Conservation (phyloP, 1,140 invertebrate genomes). For the Hylaeus anthracinus region DNA sequence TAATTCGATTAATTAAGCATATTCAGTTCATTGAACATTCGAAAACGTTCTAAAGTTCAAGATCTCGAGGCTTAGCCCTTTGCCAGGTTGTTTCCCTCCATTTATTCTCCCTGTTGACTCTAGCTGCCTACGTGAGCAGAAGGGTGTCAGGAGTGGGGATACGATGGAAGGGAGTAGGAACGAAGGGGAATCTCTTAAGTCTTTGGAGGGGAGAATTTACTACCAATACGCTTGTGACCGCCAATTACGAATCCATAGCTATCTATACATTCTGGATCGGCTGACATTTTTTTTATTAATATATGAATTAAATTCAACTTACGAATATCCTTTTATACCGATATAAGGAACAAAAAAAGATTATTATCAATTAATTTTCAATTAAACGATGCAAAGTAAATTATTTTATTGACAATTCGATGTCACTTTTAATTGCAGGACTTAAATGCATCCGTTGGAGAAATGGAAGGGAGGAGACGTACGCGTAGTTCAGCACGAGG, state of each 20-base stretch:
- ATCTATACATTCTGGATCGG: background rate
- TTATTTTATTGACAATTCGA: too few relatives aligned
- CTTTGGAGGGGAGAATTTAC: constrained; percentile 27
- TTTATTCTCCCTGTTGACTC: constrained; percentile 67
- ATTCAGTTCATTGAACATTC: constrained; percentile 2
- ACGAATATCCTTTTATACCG: too few relatives aligned
- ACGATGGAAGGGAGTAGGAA: background rate
- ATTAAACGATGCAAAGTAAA: too few relatives aligned
- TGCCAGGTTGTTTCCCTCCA: constrained; percentile 54
- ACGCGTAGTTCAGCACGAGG: constrained; percentile 80
- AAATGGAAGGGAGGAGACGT: constrained; percentile 79
- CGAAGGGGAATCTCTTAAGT: constrained; percentile 2
- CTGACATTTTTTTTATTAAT: constrained; percentile 12
- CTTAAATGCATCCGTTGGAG: constrained; percentile 73
- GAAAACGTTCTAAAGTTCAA: constrained; percentile 30
- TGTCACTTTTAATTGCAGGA: constrained; percentile 62
- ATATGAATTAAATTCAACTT: background rate
- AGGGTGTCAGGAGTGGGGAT: constrained; percentile 38
- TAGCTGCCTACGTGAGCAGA: constrained; percentile 51
- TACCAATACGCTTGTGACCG: constrained; percentile 47
- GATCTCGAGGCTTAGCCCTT: constrained; percentile 5
- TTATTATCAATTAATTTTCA: too few relatives aligned
- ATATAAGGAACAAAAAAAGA: too few relatives aligned
- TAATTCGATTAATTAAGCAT: background rate
- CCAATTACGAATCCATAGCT: constrained; percentile 53